Base-by-base conservation (phyloP, 2,888 invertebrate genomes). In the Drosophila stalkeri region DNA sequence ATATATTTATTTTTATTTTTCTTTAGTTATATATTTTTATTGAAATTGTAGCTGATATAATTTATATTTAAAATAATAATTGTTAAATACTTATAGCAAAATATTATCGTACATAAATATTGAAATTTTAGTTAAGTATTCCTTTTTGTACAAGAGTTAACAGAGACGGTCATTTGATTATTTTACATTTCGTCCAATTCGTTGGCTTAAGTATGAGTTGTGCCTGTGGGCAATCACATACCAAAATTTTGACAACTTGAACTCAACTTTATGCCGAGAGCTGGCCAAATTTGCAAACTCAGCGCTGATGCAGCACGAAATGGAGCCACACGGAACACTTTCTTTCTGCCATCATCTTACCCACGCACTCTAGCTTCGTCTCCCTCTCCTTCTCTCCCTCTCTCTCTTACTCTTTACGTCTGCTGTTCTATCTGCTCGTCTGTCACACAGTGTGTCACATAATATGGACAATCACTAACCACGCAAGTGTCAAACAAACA, bases 401-500 rank as follows among this genome's bases (percentile, higher is more conserved):
- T 27, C n/a, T 27, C 18, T 33, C 31, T 7, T 11, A 18, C 18
- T 33, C 47, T 35, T 2, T 37, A 31, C 43, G 18, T 35, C 55
- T 61, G 54, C 49, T 49, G 49, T 54, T 65, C 59, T 65, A 63
- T 74, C 73, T 74, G 74, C 31, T 74, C 64, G 54, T 73, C 64
- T 66, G 63, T 72, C 77, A 77, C 56, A 66, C 72, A 63, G 70
- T 68, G 72, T 82, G 85, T 78, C 87, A 82, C 87, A 84, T 82
- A 82, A 84, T 87, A 79, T 87, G 81, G 82, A 84, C 87, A 80
- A 82, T 84, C 84, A 84, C 72, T 80, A 84, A 78, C 84, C 84
- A 87, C 85, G 74, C 78, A 84, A 84, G 84, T 84, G 84, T 84
- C 87, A 84, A 84, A 84, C 82, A 84, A 78, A 84, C 82, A 87